Conservation (phyloP, 2,888 invertebrate species). For the Orthonychiurus folsomi region DNA sequence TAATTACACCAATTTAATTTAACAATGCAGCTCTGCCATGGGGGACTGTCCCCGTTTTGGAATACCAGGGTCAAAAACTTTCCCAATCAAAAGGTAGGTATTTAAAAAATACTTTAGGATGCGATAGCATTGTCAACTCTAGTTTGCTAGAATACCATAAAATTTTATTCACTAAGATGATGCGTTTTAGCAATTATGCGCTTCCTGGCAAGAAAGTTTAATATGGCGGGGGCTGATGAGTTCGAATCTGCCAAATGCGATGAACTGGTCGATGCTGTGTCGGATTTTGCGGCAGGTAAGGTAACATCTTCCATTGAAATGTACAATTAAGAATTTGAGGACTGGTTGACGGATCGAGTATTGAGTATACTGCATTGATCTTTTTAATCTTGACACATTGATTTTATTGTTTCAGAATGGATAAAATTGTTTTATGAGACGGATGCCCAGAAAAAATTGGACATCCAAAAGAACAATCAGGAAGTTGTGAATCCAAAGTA, state of each 20-base stretch:
- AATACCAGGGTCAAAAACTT: background rate
- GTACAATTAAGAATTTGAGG: too few species aligned
- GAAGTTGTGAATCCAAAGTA: background rate
- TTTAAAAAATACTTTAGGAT: too few species aligned
- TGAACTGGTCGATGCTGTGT: slow-evolving; percentile 22
- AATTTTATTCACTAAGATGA: too few species aligned
- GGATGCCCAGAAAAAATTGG: background rate
- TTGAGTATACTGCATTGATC: background rate
- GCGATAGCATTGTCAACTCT: too few species aligned
- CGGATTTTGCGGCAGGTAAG: slow-evolving; percentile 9
- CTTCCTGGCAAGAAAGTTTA: slow-evolving; percentile 37
- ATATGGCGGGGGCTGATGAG: slow-evolving; percentile 26
- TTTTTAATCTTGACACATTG: background rate
- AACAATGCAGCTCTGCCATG: background rate
- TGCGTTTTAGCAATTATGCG: slow-evolving; percentile 16
- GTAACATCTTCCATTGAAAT: too few species aligned
- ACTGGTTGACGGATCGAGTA: too few species aligned
- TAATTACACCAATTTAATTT: too few species aligned
- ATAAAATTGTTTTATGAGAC: background rate
- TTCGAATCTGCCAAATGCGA: slow-evolving; percentile 25
- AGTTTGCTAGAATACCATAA: too few species aligned
- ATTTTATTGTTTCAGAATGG: background rate
- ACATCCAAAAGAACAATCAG: background rate
- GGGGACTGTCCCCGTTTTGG: background rate
- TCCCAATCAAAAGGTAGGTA: slow-evolving; percentile 1